These are phyloP conservation scores for Rhinoderma darwinii DNA, from an alignment of 2,113 vertebrate species.

Conservation along the genomic window DNA sequence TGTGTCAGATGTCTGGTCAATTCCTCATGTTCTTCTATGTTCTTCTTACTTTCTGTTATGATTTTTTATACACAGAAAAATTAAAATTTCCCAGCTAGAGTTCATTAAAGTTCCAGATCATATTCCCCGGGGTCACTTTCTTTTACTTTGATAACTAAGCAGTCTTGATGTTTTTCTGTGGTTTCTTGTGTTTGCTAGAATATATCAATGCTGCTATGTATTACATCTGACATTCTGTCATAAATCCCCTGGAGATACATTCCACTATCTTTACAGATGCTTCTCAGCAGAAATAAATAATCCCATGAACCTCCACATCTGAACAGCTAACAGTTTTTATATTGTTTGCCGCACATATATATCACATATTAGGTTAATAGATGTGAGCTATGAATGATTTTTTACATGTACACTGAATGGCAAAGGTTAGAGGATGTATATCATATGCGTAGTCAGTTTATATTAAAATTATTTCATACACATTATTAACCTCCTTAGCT, in stretches of 20 bases:
- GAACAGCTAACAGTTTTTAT: not conserved
- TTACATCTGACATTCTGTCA: constrained; percentile 49
- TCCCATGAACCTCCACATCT: not conserved
- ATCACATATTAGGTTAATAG: not conserved
- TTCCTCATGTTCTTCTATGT: not conserved
- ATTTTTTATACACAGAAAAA: constrained; percentile 17
- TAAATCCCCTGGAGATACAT: constrained; percentile 32
- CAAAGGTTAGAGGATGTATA: no score
- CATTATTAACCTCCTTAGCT: no score
- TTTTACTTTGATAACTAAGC: constrained; percentile 15
- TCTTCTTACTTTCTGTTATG: not conserved
- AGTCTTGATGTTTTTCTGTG: constrained; percentile 44
- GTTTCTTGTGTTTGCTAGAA: constrained; percentile 30
- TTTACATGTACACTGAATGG: no score
- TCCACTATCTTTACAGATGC: not conserved
- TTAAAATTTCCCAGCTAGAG: not conserved
- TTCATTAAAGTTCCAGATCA: constrained; percentile 14
- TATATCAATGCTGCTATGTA: constrained; percentile 30
- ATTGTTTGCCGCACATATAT: not conserved
- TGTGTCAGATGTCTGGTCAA: not conserved
- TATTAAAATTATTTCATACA: no score
- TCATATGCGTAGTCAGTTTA: no score
- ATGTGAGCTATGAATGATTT: not conserved
- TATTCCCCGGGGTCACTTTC: constrained; percentile 2
- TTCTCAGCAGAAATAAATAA: constrained; percentile 36